Evolutionary conservation across 2,797 vertebrate genomes (phyloP).

Genomic region (Pseudochirops corinnae): DNA sequence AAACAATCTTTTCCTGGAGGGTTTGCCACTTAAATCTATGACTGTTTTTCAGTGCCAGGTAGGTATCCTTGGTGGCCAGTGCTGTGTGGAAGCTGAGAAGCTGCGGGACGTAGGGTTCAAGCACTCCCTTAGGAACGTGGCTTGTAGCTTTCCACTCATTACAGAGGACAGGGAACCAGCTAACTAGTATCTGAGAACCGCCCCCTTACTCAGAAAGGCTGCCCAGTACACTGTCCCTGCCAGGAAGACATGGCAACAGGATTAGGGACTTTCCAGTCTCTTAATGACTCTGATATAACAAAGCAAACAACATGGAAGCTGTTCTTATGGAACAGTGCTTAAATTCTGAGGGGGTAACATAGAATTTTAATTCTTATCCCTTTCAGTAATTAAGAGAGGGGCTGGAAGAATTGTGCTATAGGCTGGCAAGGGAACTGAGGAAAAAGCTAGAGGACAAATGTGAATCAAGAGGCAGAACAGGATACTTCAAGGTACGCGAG

Average conservation of each 20-base stretch:
- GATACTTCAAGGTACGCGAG: neutral
- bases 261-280: neutral
- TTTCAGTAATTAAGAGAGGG: neutral
- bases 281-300: neutral
- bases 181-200: neutral
- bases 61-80: conserved; percentile 72
- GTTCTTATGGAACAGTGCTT: neutral
- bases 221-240: neutral
- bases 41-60: conserved; percentile 60
- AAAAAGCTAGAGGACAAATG: neutral
- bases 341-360: conserved; percentile 7
- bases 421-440: neutral
- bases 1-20: conserved; percentile 71
- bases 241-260: neutral
- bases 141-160: conserved; percentile 74
- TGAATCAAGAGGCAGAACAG: neutral
- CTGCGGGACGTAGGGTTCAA: conserved; percentile 52
- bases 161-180: conserved; percentile 29
- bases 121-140: conserved; percentile 48
- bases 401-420: neutral
- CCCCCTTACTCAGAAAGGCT: neutral
- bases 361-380: neutral
- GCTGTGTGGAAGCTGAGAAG: conserved; percentile 19
- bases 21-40: conserved; percentile 60
- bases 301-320: conserved; percentile 22